Conservation (phyloP, 2,797 vertebrate species). For the Rousettus madagascariensis region DNA sequence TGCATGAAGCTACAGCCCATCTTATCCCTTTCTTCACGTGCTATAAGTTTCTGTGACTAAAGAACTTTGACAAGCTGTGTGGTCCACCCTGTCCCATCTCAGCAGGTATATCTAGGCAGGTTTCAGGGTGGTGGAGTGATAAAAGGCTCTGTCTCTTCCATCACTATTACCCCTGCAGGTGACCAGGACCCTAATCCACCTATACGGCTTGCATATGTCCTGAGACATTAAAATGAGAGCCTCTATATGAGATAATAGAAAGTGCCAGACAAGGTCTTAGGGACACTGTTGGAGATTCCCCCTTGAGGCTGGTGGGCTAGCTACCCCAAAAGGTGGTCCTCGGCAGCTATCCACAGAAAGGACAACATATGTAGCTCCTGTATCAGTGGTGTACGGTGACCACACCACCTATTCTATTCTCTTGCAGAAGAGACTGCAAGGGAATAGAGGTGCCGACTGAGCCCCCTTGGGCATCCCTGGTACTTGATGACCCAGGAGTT, state of each 20-base stretch:
- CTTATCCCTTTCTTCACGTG: accelerated
- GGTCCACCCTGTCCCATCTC: no score
- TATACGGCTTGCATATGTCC: not conserved
- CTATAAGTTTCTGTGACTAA: not conserved
- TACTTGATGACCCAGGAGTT: not conserved
- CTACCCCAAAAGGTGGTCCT: not conserved
- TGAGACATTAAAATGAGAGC: not conserved
- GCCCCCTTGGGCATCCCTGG: not conserved
- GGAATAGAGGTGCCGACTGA: not conserved
- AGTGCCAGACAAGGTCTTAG: not conserved
- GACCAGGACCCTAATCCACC: not conserved
- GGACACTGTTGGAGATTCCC: not conserved
- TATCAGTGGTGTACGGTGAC: accelerated
- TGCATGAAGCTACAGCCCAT: not conserved
- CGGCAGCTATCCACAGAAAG: no score
- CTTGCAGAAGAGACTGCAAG: not conserved
- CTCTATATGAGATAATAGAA: not conserved
- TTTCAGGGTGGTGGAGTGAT: not conserved
- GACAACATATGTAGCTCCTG: not conserved
- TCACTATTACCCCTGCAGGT: not conserved
- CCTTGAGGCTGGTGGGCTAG: not conserved
- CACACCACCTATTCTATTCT: no score
- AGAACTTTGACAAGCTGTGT: not conserved
- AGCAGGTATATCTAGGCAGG: not conserved
- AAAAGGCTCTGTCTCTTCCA: not conserved